phyloP scores from a whole-genome alignment of 2,888 invertebrate species.

The Euplagia quadripunctaria region DNA sequence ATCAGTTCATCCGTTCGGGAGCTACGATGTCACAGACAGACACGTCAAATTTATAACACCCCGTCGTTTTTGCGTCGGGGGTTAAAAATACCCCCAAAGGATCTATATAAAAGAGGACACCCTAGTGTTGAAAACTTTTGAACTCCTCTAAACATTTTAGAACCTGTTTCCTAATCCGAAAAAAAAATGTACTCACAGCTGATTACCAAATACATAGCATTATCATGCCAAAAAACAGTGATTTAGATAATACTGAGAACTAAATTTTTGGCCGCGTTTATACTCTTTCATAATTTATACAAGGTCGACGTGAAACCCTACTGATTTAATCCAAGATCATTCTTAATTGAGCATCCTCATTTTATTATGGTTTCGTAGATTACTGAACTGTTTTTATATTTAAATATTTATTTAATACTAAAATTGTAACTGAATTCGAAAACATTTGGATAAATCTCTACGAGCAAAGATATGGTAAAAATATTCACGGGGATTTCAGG shows the following conservation, averaged over 20 bases:
- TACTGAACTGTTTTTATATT: background rate
- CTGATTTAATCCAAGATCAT: slow-evolving; percentile 38
- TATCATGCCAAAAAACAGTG: background rate
- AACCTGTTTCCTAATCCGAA: too few relatives aligned
- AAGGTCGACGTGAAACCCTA: slow-evolving; percentile 44
- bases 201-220: background rate
- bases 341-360: background rate
- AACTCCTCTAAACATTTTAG: background rate
- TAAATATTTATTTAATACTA: too few relatives aligned
- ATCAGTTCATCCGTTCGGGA: too few relatives aligned
- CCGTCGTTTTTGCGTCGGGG: too few relatives aligned
- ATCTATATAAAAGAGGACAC: too few relatives aligned
- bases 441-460: too few relatives aligned
- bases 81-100: too few relatives aligned
- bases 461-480: too few relatives aligned
- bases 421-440: too few relatives aligned
- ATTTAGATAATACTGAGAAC: slow-evolving; percentile 11
- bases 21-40: too few relatives aligned
- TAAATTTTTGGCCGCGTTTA: slow-evolving; percentile 26
- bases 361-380: slow-evolving; percentile 6
- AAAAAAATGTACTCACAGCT: background rate
- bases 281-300: slow-evolving; percentile 30
- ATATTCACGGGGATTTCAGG: too few relatives aligned
- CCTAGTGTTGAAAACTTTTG: background rate
- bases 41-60: too few relatives aligned